Base-by-base conservation (phyloP, 1,140 invertebrate genomes). In the Myzus persicae region DNA sequence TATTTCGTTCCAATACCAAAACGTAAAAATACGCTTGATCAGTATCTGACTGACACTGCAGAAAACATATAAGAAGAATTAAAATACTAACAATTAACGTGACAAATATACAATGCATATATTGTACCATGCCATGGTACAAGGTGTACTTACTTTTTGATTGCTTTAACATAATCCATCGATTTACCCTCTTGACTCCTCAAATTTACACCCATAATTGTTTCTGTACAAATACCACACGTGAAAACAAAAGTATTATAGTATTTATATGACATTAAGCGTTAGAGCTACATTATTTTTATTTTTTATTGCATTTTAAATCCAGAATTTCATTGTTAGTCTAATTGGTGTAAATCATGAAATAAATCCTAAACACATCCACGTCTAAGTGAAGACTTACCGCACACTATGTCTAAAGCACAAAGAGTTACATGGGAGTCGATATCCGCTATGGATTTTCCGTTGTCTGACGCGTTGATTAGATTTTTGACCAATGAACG, bases 331-430 rank as follows among this genome's bases (percentile, higher is more conserved):
- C 14, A 3, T 67, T 0, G 31, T 67, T n/a, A 67, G 31, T 67
- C 9, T 67, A 31, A 31, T 67, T n/a, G 31, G 31, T 1, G 4
- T 76, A 76, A 18, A n/a, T 76, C 31, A n/a, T 76, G 4, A 76
- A 18, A 85, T 14, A 85, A 4, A 42, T 26, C 44, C 40, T 0
- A 31, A 26, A 42, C 22, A 40, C 26, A 8, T 11, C 8, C 7
- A 42, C 6, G 18, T 26, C n/a, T 7, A 85, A 40, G 44, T 31
- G 14, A 85, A 5, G 3, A 96, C 96, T 96, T 95, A 97, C 97
- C 97, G 95, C 97, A 98, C 93, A 98, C 98, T 94, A 98, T 97
- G 95, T 98, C 98, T 94, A 98, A 95, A 20, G 98, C 96, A 95
- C 97, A 98, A n/a, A 97, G 96, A 38, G 97, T 97, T 18, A 98